A percentile compares a stretch with the other conserved stretches of the same genome.
phyloP scores from a whole-genome alignment of 2,113 vertebrate species.

The Labrus mixtus region DNA sequence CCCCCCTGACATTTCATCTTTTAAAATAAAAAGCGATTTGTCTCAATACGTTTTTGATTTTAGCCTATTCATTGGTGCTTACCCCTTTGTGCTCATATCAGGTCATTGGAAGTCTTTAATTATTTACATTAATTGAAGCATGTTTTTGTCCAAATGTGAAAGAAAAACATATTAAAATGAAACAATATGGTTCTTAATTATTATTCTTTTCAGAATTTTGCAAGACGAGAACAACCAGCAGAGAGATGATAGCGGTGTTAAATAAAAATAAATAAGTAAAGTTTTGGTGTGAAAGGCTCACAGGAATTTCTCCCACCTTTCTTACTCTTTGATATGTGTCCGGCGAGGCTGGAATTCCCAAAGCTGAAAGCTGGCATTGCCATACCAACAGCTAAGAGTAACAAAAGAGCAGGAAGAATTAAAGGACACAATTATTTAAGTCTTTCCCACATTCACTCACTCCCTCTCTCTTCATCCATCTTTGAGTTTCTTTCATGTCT shows the following conservation, averaged over 20 bases:
- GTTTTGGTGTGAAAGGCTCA: slow-evolving; percentile 16
- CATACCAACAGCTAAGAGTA: slow-evolving; percentile 59
- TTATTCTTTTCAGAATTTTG: too few relatives aligned
- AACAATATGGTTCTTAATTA: too few relatives aligned
- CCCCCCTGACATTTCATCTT: too few relatives aligned
- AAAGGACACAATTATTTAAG: slow-evolving; percentile 40
- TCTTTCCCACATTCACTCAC: slow-evolving; percentile 11
- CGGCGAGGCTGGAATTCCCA: slow-evolving; percentile 57
- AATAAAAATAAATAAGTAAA: background rate
- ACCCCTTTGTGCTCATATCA: background rate
- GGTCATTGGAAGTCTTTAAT: background rate
- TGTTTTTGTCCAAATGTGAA: background rate
- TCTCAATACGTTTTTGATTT: background rate
- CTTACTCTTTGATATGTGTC: slow-evolving; percentile 22
- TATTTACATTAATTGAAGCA: too few relatives aligned
- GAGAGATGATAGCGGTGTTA: background rate
- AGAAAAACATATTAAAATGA: background rate
- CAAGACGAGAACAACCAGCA: too few relatives aligned
- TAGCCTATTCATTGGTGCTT: background rate
- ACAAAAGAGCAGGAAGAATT: slow-evolving; percentile 48
- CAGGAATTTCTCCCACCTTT: slow-evolving; percentile 5
- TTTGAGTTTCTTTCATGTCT: background rate
- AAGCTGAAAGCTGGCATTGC: slow-evolving; percentile 36
- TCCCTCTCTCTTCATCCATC: background rate
- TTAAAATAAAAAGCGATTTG: too few relatives aligned